These are phyloP conservation scores for Pogonognathellus flavescens DNA, from an alignment of 1,140 invertebrate species.

Conservation along the genomic window DNA sequence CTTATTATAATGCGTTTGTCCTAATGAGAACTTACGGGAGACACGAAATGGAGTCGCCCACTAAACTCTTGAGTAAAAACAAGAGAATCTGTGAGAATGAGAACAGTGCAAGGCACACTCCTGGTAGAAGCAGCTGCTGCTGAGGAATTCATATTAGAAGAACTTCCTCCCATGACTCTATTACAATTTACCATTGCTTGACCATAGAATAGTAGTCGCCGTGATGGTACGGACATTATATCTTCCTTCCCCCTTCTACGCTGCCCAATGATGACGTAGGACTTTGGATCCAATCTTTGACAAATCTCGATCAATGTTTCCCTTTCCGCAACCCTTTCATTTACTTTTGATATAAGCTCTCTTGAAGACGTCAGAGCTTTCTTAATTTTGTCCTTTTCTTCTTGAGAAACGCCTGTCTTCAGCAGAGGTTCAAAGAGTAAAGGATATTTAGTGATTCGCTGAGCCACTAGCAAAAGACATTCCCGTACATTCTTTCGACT, in stretches of 20 bases:
- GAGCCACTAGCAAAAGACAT: conserved; percentile 93
- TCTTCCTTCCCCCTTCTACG: conserved; percentile 96
- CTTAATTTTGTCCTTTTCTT: conserved; percentile 81
- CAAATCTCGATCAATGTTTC: conserved; percentile 93
- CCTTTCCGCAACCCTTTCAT: conserved; percentile 91
- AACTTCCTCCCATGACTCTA: conserved; percentile 47
- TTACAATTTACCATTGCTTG: conserved; percentile 67
- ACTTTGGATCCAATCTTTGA: conserved; percentile 92
- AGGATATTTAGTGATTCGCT: conserved; percentile 94
- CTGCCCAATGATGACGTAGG: conserved; percentile 84
- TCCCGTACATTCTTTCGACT: conserved; percentile 96
- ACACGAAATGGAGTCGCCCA: conserved; percentile 60
- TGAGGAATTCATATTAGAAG: conserved; percentile 1
- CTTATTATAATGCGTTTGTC: not conserved
- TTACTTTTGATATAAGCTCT: conserved; percentile 75
- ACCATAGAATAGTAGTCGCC: conserved; percentile 79
- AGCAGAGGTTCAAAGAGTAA: conserved; percentile 91
- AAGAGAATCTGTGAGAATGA: conserved; percentile 64
- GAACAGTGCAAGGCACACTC: conserved; percentile 59
- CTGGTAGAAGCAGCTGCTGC: conserved; percentile 11
- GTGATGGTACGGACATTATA: conserved; percentile 81
- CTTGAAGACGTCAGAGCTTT: conserved; percentile 77
- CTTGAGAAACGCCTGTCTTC: conserved; percentile 85
- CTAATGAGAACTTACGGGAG: conserved; percentile 52
- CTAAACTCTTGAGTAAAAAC: conserved; percentile 64